phyloP scores from a whole-genome alignment of 2,113 vertebrate species.

The Phrynosoma platyrhinos region DNA sequence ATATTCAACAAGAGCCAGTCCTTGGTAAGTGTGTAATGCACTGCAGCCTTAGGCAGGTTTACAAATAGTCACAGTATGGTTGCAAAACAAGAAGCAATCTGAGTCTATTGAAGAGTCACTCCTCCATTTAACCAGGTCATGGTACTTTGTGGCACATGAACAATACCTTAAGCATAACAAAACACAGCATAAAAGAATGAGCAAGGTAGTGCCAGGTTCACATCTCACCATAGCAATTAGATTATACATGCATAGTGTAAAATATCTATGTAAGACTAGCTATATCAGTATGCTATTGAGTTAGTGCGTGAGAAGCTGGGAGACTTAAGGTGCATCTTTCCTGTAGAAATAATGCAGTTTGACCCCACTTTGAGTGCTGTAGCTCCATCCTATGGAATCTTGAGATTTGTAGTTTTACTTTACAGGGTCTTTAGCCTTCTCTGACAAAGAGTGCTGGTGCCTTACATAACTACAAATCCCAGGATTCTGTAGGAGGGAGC shows the following conservation, averaged over 20 bases:
- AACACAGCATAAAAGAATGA: background rate
- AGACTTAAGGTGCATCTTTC: background rate
- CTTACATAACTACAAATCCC: too few species aligned
- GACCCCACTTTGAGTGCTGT: too few species aligned
- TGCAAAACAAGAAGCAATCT: background rate
- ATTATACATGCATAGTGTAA: background rate
- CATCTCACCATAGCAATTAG: background rate
- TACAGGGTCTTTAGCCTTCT: too few species aligned
- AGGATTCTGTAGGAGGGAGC: too few species aligned
- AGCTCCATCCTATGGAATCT: too few species aligned
- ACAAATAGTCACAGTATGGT: too few species aligned
- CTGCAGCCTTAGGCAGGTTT: background rate
- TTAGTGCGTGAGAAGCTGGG: background rate
- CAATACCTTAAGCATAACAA: background rate
- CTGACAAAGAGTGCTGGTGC: too few species aligned
- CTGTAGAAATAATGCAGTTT: too few species aligned
- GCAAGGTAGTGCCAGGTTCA: background rate
- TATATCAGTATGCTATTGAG: background rate
- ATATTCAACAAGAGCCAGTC: background rate
- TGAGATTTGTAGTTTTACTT: too few species aligned
- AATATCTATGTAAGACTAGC: background rate
- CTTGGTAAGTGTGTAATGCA: background rate
- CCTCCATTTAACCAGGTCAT: background rate
- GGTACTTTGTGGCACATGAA: too few species aligned
- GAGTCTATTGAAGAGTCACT: background rate